These are phyloP conservation scores for Montipora capitata DNA, from an alignment of 92 coral and sea anemone species.

Conservation along the genomic window DNA sequence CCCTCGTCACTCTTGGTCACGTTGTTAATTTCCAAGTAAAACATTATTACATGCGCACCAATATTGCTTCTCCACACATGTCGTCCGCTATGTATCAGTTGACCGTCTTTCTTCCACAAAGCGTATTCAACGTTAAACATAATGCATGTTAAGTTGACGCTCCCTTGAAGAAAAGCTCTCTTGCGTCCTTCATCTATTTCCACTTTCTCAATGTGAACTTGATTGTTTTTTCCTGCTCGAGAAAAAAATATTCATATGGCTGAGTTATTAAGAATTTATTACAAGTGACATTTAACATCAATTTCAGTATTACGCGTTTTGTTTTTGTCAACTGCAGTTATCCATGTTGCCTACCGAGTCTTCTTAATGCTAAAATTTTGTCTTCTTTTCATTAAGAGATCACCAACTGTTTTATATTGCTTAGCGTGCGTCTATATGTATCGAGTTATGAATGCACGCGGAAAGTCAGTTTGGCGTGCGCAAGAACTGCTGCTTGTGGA, in stretches of 20 bases:
- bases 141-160: slow-evolving; percentile 12
- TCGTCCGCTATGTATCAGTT: not conserved
- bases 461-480: too few relatives aligned
- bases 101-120: slow-evolving; percentile 1
- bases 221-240: not conserved
- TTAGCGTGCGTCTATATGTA: too few relatives aligned
- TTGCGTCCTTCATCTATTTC: slow-evolving; percentile 27
- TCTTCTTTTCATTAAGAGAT: too few relatives aligned
- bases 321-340: too few relatives aligned
- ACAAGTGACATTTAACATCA: not conserved
- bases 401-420: too few relatives aligned
- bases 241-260: not conserved
- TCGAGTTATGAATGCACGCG: too few relatives aligned
- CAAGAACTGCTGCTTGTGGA: too few relatives aligned
- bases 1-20: slow-evolving; percentile 49
- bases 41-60: not conserved
- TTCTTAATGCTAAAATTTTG: too few relatives aligned
- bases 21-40: slow-evolving; percentile 17
- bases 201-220: not conserved
- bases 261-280: not conserved
- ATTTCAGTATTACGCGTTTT: too few relatives aligned
- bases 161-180: slow-evolving; percentile 35
- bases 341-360: too few relatives aligned
- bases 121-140: not conserved
- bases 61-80: not conserved